Evolutionary conservation across 1,140 invertebrate species (phyloP), one percentile per base, ranked within the genome.

Genomic region (Branchinecta lindahli): DNA sequence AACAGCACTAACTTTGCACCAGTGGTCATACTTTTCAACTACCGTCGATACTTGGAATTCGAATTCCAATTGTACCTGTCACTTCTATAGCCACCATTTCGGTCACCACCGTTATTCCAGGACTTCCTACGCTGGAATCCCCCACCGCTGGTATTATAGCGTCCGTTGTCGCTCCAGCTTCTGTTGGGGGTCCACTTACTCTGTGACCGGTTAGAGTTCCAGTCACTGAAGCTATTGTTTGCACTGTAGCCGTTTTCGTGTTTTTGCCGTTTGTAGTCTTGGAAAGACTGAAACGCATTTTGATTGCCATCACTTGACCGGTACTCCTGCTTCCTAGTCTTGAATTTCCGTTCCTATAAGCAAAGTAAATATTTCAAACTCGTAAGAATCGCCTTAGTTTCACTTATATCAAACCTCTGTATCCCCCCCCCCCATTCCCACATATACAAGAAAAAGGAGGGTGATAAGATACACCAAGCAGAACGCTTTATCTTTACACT

Each of bases 21-120:
- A 33, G 2, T 33, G 33, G 33, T 33, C 33, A 33, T 33, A 33
- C 33, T 33, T 33, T n/a, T 33, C 33, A 33, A 61, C 52, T 61
- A 61, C 6, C 52, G 12, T 15, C 18, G 12, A 20, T 61, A 61
- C 52, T 61, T 61, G 52, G 52, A 61, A 61, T 61, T 61, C 2
- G 52, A 12, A 61, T 61, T 61, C 52, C 52, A 61, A 61, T 61
- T 61, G 18, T 61, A 61, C 6, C 52, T 12, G 18, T 20, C 52
- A 61, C 52, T 61, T 61, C 18, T 61, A 61, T 61, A 61, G 12
- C 52, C 52, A 61, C 52, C 18, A 61, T 61, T 61, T 20, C 52
- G 12, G 18, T 61, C 52, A 4, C 12, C 12, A 20, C 18, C 12
- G 33, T 33, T 33, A 33, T 33, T 33, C 52, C 52, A 61, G 52